Evolutionary conservation across 2,888 invertebrate species (phyloP).

Genomic region (Catocala sponsa): DNA sequence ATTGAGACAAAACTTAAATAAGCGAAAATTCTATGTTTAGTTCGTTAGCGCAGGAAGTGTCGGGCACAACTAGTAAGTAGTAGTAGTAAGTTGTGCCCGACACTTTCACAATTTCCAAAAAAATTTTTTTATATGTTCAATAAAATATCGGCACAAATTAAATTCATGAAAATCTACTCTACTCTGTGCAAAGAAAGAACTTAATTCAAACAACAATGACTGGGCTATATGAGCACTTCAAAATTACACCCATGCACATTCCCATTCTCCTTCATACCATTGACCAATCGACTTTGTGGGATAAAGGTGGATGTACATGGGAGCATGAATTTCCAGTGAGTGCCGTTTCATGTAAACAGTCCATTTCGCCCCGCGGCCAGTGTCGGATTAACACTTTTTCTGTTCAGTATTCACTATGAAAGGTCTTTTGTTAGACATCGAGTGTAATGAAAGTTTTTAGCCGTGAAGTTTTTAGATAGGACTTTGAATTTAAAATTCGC

Average conservation of each 20-base stretch:
- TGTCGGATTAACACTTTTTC: slow-evolving; percentile 50
- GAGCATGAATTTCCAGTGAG: slow-evolving; percentile 38
- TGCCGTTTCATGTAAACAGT: slow-evolving; percentile 65
- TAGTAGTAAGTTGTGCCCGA: too few relatives aligned
- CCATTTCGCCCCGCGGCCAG: slow-evolving; percentile 53
- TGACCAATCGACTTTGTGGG: slow-evolving; percentile 19
- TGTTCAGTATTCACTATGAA: slow-evolving; percentile 19
- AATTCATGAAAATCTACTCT: too few relatives aligned
- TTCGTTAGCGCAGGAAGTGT: too few relatives aligned
- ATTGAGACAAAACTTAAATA: too few relatives aligned
- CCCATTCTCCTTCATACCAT: background rate
- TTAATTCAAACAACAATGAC: too few relatives aligned
- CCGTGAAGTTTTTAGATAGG: slow-evolving; percentile 15
- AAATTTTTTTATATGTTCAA: too few relatives aligned
- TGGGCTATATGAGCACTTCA: background rate
- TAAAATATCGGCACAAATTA: too few relatives aligned
- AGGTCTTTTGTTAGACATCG: slow-evolving; percentile 12
- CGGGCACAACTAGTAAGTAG: too few relatives aligned
- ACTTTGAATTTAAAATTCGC: slow-evolving; percentile 11
- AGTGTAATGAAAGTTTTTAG: slow-evolving; percentile 22
- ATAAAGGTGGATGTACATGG: slow-evolving; percentile 15
- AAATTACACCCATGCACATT: background rate
- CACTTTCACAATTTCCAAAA: too few relatives aligned
- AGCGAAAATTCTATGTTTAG: too few relatives aligned
- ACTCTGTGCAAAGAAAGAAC: too few relatives aligned